Evolutionary conservation across 2,797 vertebrate genomes (phyloP).

Genomic region (Scomberomorus guttatus): DNA sequence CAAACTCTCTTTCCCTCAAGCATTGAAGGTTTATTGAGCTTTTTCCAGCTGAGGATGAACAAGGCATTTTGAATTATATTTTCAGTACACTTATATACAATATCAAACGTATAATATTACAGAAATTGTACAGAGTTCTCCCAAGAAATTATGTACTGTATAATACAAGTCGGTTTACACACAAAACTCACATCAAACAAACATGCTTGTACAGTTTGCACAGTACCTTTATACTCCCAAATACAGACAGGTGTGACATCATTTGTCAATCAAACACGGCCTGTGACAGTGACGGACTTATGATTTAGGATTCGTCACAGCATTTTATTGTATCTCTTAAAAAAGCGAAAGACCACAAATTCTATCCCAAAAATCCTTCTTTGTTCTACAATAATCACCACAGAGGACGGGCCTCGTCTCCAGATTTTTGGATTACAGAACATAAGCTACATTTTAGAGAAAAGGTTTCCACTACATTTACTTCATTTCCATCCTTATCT

Average conservation of each 20-base stretch:
- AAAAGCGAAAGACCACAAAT: not conserved
- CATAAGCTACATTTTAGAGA: slow-evolving; percentile 13
- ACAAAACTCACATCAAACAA: slow-evolving; percentile 17
- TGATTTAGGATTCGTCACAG: slow-evolving; percentile 15
- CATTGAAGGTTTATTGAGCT: slow-evolving; percentile 56
- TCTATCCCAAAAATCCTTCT: not conserved
- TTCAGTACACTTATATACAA: slow-evolving; percentile 43
- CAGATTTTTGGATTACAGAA: slow-evolving; percentile 19
- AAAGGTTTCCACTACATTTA: slow-evolving; percentile 13
- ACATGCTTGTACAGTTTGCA: slow-evolving; percentile 26
- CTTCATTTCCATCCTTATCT: not conserved
- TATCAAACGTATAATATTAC: slow-evolving; percentile 42
- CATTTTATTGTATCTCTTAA: not conserved
- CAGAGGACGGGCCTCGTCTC: not conserved
- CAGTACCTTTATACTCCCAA: slow-evolving; percentile 8
- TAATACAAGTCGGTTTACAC: slow-evolving; percentile 21
- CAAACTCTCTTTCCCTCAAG: slow-evolving; percentile 21
- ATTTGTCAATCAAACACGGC: not conserved
- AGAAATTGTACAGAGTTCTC: slow-evolving; percentile 17
- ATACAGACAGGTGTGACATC: not conserved
- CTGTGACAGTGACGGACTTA: not conserved
- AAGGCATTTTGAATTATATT: slow-evolving; percentile 49
- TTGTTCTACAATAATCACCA: not conserved
- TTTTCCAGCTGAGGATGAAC: slow-evolving; percentile 38
- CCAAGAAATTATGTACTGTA: not conserved